phyloP scores from a whole-genome alignment of 2,888 invertebrate genomes.

The Nudaria mundana region DNA sequence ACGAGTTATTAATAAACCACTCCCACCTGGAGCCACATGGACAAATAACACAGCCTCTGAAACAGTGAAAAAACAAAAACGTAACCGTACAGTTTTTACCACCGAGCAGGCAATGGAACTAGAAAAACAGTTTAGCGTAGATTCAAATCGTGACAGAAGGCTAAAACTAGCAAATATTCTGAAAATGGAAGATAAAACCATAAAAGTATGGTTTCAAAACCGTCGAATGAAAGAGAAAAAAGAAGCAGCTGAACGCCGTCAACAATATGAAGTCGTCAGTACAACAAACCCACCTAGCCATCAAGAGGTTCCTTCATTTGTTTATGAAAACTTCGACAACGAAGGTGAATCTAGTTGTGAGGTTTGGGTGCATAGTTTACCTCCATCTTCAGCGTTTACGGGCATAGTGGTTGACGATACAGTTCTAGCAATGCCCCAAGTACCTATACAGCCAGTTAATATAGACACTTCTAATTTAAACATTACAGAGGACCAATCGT shows the following conservation, averaged over 20 bases:
- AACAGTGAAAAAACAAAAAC: background rate
- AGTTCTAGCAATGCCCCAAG: too few species aligned
- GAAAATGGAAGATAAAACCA: background rate
- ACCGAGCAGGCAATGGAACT: background rate
- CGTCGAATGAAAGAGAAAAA: background rate
- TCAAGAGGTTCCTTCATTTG: too few species aligned
- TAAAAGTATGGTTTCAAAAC: slow-evolving; percentile 2
- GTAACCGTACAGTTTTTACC: background rate
- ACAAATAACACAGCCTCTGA: background rate
- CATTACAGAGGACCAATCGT: too few species aligned
- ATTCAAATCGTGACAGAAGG: background rate
- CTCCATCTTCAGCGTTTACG: too few species aligned
- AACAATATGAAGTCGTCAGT: too few species aligned
- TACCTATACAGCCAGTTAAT: too few species aligned
- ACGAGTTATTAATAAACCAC: background rate
- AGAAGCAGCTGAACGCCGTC: background rate
- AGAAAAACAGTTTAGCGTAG: background rate
- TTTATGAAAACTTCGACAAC: too few species aligned
- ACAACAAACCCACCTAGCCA: too few species aligned
- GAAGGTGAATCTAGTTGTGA: too few species aligned
- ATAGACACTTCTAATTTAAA: too few species aligned
- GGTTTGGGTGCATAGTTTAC: too few species aligned
- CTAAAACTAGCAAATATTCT: background rate
- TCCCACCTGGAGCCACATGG: background rate
- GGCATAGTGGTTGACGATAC: too few species aligned